A percentile compares a stretch with the other conserved stretches of the same genome.
Conservation (phyloP, 92 coral and sea anemone genomes). For the Porites divaricata region DNA sequence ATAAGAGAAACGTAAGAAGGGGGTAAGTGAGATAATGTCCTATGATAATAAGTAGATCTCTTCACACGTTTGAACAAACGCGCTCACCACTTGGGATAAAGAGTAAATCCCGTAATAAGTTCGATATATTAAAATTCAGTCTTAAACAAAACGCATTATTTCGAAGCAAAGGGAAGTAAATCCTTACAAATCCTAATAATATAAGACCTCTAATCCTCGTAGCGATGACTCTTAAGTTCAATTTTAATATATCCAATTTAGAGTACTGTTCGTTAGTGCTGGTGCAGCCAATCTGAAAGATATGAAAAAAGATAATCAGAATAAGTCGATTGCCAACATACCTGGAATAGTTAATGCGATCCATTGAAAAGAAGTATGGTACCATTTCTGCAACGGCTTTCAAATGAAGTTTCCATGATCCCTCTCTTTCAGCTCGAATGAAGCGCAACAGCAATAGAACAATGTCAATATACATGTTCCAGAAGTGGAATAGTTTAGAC, state of each 20-base stretch:
- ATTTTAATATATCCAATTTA: too few relatives aligned
- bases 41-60: constrained; percentile 6
- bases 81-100: constrained; percentile 30
- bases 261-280: neutral
- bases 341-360: constrained; percentile 64
- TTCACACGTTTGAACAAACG: constrained; percentile 14
- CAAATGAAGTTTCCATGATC: constrained; percentile 67
- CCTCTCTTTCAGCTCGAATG: constrained; percentile 71
- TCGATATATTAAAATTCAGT: constrained; percentile 26
- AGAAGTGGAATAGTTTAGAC: constrained; percentile 68
- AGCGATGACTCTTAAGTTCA: too few relatives aligned
- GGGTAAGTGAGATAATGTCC: constrained; percentile 28
- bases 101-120: constrained; percentile 24
- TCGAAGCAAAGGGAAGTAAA: constrained; percentile 25
- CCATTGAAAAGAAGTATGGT: constrained; percentile 64
- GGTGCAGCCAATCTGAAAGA: constrained; percentile 2
- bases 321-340: constrained; percentile 26
- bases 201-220: constrained; percentile 20
- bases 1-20: constrained; percentile 24
- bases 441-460: constrained; percentile 57
- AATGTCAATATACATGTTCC: constrained; percentile 57
- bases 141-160: constrained; percentile 25
- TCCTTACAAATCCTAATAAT: constrained; percentile 24
- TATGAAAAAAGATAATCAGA: constrained; percentile 20
- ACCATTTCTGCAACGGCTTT: constrained; percentile 56